A percentile compares a stretch with the other conserved stretches of the same genome.
Conservation (phyloP, 1,140 invertebrate genomes). For the Triops cancriformis region DNA sequence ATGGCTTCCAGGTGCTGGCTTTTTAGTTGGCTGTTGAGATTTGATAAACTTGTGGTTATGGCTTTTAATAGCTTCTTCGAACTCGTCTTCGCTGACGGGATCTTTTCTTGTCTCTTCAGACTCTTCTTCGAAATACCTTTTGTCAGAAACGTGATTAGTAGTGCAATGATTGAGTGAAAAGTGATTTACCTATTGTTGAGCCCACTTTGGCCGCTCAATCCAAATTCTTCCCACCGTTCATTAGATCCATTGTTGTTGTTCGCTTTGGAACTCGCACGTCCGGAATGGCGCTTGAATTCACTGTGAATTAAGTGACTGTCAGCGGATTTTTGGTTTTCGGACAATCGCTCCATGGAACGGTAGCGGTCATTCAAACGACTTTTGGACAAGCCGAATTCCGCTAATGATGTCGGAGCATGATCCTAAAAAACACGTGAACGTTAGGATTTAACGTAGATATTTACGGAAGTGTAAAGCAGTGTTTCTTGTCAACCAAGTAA, state of each 20-base stretch:
- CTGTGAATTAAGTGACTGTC: constrained; percentile 23
- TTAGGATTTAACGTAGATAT: background rate
- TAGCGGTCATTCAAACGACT: constrained; percentile 78
- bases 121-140: background rate
- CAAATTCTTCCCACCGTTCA: constrained; percentile 30
- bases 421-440: background rate
- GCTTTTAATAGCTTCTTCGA: constrained; percentile 14
- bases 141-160: background rate
- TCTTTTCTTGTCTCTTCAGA: background rate
- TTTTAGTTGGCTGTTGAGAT: constrained; percentile 66
- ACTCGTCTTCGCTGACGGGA: constrained; percentile 16
- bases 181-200: constrained; percentile 32
- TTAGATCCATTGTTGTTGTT: background rate
- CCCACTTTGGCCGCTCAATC: constrained; percentile 31
- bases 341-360: constrained; percentile 60
- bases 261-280: constrained; percentile 17
- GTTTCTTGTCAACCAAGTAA: no score
- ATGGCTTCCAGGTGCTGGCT: constrained; percentile 66
- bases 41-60: constrained; percentile 52
- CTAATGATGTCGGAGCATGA: background rate
- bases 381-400: constrained; percentile 55
- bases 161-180: constrained; percentile 12
- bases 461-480: no score
- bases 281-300: background rate
- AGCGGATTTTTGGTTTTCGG: constrained; percentile 30